Evolutionary conservation across 2,113 vertebrate genomes (phyloP), one percentile per base, ranked within the genome.

Genomic region (Oxyura jamaicensis): DNA sequence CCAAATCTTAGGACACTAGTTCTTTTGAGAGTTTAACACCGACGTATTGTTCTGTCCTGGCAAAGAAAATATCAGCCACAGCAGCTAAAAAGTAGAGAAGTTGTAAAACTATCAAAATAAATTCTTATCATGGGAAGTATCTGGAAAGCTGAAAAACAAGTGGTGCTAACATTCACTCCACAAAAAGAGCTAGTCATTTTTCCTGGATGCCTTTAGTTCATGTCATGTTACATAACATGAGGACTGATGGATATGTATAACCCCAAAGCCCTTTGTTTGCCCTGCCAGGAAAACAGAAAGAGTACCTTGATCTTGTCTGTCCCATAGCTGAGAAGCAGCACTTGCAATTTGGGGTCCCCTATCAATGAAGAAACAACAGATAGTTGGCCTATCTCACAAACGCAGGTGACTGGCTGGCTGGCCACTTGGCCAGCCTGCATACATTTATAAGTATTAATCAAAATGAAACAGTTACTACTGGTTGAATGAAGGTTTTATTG

Each of bases 391-490:
- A 1, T 39, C 58, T 82, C 87, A 84, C 36, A 53, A 82, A 41
- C 28, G 25, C 73, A 84, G 23, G 36, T 4, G 35, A 62, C 36
- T 59, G 33, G 25, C 55, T 3, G 7, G 41, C 59, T 48, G 50
- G 50, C 36, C 68, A 83, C 72, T 59, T 78, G 83, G 83, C 69
- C 90, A 91, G 71, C 48, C 62, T 76, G 82, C 62, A 91, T 22
- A 31, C 23, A 36, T 25, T 79, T 66, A 21, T 48, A 23, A 86
- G 67, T 88, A 41, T 71, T 77, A 83, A 90, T 90, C 63, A 91
- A 85, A 88, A 59, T n/a, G 22, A 65, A 90, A 58, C 79, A 91
- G 76, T 28, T 62, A 29, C 31, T 81, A 67, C 31, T 93, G 63
- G 23, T 11, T 77, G 41, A 91, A 90, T 19, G 28, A 91, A 93